phyloP scores from a whole-genome alignment of 1,140 invertebrate species.

The Vanessa atalanta region DNA sequence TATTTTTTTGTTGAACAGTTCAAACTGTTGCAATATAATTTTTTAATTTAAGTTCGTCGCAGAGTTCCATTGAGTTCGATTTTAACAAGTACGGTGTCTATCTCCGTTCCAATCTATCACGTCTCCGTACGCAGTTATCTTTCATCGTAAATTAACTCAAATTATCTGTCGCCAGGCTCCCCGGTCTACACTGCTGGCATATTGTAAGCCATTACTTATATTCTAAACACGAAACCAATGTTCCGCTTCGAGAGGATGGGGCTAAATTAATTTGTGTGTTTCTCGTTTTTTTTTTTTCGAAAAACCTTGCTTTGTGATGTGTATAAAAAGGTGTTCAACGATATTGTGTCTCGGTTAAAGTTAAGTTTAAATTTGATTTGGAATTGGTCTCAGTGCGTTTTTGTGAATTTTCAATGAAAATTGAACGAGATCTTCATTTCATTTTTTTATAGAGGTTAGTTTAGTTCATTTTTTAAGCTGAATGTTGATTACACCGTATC shows the following conservation, averaged over 20 bases:
- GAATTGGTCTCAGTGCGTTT: too few relatives aligned
- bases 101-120: constrained; percentile 48
- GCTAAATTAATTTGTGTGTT: constrained; percentile 34
- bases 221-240: constrained; percentile 44
- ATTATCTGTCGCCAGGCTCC: constrained; percentile 51
- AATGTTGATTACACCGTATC: too few relatives aligned
- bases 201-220: constrained; percentile 46
- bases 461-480: too few relatives aligned
- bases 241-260: constrained; percentile 25
- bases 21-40: constrained; percentile 7
- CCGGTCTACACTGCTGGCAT: constrained; percentile 34
- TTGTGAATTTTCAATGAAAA: too few relatives aligned
- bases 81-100: constrained; percentile 52
- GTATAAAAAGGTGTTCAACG: too few relatives aligned
- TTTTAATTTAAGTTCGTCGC: constrained; percentile 53
- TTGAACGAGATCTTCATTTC: too few relatives aligned
- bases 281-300: background rate
- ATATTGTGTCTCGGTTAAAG: too few relatives aligned
- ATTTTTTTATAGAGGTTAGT: too few relatives aligned
- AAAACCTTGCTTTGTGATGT: background rate
- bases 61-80: constrained; percentile 42
- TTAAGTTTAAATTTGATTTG: too few relatives aligned
- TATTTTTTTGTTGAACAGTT: background rate
- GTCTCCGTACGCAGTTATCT: constrained; percentile 50
- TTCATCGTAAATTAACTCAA: constrained; percentile 65